These are phyloP conservation scores for Sebastes fasciatus DNA, from an alignment of 2,113 vertebrate genomes.

Conservation along the genomic window DNA sequence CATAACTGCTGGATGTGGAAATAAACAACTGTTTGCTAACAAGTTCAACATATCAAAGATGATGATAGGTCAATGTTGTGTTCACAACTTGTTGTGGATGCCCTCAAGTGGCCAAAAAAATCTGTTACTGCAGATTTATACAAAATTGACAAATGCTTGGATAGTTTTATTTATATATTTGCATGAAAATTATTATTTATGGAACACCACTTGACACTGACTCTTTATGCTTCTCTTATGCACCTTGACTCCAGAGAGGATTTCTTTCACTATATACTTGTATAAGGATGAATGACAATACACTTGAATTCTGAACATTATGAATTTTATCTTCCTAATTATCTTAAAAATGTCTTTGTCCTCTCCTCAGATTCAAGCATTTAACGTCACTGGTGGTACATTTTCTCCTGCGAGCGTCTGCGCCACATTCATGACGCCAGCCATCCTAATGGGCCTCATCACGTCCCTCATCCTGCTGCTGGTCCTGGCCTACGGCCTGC, in stretches of 20 bases:
- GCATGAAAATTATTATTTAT: not conserved
- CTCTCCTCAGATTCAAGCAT: slow-evolving; percentile 91
- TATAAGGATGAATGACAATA: not conserved
- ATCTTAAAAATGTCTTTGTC: not conserved
- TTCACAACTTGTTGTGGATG: not conserved
- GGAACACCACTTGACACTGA: not conserved
- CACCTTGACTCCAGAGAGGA: not conserved
- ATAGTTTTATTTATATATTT: not conserved
- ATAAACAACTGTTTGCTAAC: not conserved
- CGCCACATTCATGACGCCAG: slow-evolving; percentile 89
- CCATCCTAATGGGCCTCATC: slow-evolving; percentile 91
- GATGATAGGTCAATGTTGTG: not conserved
- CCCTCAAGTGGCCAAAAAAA: not conserved
- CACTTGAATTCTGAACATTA: not conserved
- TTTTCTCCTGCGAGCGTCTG: slow-evolving; percentile 91
- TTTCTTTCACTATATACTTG: not conserved
- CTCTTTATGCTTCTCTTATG: too few species aligned
- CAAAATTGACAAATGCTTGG: not conserved
- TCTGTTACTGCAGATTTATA: not conserved
- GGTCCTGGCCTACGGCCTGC: slow-evolving; percentile 92
- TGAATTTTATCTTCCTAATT: too few species aligned
- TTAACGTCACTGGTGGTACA: slow-evolving; percentile 85
- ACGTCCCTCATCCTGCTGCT: slow-evolving; percentile 92
- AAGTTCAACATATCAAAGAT: not conserved
- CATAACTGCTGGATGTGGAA: not conserved